Percentiles rank a stretch among this genome's conserved stretches.
Conservation (phyloP, 2,113 vertebrate species). For the Bos javanicus region DNA sequence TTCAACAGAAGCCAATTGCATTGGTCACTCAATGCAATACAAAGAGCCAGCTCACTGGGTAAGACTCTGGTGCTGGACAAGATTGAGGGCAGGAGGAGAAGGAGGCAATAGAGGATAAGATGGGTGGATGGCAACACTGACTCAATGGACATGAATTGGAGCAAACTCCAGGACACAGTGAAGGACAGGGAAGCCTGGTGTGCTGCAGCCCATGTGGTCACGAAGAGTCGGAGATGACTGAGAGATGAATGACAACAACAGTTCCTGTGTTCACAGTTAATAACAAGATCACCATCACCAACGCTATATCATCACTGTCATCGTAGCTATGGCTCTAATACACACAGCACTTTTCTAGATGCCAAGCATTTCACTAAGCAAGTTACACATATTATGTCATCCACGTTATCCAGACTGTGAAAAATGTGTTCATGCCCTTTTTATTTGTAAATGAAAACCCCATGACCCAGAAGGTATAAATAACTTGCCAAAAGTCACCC, state of each 20-base stretch:
- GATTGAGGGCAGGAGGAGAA: not conserved
- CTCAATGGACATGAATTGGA: not conserved
- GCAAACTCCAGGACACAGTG: not conserved
- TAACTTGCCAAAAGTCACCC: not conserved
- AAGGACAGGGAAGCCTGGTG: not conserved
- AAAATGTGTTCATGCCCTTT: not conserved
- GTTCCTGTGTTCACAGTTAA: not conserved
- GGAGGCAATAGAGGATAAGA: not conserved
- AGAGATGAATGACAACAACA: not conserved
- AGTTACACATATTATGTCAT: not conserved
- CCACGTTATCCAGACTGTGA: not conserved
- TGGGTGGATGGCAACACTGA: not conserved
- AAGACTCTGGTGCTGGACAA: not conserved
- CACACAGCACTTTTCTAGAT: not conserved
- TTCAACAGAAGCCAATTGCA: not conserved
- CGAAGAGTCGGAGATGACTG: not conserved
- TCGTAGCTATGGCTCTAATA: not conserved
- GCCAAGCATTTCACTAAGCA: not conserved
- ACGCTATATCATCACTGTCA: accelerated
- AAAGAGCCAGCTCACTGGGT: not conserved
- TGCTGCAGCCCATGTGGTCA: not conserved
- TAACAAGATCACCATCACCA: not conserved
- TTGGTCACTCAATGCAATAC: not conserved
- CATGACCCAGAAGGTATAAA: not conserved
- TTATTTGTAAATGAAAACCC: not conserved